phyloP scores from a whole-genome alignment of 2,888 invertebrate genomes.

The Caenorhabditis afra region DNA sequence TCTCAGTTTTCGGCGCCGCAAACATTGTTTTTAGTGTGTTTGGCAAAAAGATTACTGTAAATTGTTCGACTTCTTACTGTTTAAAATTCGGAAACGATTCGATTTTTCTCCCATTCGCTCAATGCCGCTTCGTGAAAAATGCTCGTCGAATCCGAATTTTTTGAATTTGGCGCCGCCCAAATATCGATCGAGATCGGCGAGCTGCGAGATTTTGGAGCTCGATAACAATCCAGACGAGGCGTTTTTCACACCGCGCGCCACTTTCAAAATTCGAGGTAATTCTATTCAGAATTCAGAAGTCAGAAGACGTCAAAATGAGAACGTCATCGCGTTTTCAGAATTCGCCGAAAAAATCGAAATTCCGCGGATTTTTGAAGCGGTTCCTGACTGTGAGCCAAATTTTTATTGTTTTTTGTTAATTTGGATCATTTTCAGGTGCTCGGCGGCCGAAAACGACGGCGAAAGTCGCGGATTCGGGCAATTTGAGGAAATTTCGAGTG shows the following conservation, averaged over 20 bases:
- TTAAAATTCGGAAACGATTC: neutral
- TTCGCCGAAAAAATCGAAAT: conserved; percentile 2
- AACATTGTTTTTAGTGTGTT: conserved; percentile 1
- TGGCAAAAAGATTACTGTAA: conserved; percentile 5
- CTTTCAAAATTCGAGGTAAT: conserved; percentile 28
- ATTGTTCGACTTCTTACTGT: too few relatives aligned
- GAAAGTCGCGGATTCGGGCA: too few relatives aligned
- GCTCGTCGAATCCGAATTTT: conserved; percentile 23
- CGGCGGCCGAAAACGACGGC: too few relatives aligned
- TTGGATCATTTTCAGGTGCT: neutral
- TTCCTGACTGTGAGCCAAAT: neutral
- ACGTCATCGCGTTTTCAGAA: neutral
- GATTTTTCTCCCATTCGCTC: neutral
- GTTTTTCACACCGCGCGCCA: conserved; percentile 45
- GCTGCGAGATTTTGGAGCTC: conserved; percentile 13
- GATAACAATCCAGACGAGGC: neutral
- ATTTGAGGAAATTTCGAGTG: too few relatives aligned
- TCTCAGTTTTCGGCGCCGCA: too few relatives aligned
- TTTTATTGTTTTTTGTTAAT: too few relatives aligned
- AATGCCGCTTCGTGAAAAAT: conserved; percentile 20
- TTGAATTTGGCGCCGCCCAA: neutral
- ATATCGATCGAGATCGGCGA: conserved; percentile 12
- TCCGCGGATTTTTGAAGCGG: conserved; percentile 4
- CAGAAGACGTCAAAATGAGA: too few relatives aligned
- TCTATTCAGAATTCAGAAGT: too few relatives aligned